A percentile compares a stretch with the other conserved stretches of the same genome.
Evolutionary conservation across 2,113 vertebrate genomes (phyloP).

Genomic region (Nibea coibor): DNA sequence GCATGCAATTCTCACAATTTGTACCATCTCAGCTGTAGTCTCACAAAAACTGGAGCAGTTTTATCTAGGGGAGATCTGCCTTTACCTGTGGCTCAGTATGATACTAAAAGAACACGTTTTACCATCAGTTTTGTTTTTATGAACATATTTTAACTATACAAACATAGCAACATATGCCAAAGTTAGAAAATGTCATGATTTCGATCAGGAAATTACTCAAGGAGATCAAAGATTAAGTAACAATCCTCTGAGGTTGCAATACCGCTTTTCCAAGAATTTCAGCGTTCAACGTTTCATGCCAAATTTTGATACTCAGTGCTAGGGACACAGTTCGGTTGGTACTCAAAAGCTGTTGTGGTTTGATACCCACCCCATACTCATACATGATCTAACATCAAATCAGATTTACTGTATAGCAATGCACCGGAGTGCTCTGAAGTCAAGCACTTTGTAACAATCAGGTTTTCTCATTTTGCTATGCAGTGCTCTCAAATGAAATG

Average conservation of each 20-base stretch:
- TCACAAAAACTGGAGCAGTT: background rate
- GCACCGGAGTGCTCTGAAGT: background rate
- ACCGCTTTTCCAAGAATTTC: background rate
- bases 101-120: background rate
- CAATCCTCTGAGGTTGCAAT: background rate
- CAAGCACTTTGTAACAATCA: background rate
- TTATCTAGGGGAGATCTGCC: background rate
- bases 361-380: background rate
- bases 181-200: too few species aligned
- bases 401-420: background rate
- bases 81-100: background rate
- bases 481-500: slow-evolving; percentile 32
- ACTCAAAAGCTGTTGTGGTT: rapidly evolving
- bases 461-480: slow-evolving; percentile 12
- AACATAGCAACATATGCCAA: background rate
- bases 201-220: too few species aligned
- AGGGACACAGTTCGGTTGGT: background rate
- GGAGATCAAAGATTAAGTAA: too few species aligned
- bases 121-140: background rate
- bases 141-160: background rate
- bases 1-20: background rate
- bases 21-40: background rate
- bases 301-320: background rate
- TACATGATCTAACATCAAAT: background rate
- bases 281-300: background rate